These are phyloP conservation scores for Drosophila vallismaia DNA, from an alignment of 2,888 invertebrate species.

Conservation along the genomic window DNA sequence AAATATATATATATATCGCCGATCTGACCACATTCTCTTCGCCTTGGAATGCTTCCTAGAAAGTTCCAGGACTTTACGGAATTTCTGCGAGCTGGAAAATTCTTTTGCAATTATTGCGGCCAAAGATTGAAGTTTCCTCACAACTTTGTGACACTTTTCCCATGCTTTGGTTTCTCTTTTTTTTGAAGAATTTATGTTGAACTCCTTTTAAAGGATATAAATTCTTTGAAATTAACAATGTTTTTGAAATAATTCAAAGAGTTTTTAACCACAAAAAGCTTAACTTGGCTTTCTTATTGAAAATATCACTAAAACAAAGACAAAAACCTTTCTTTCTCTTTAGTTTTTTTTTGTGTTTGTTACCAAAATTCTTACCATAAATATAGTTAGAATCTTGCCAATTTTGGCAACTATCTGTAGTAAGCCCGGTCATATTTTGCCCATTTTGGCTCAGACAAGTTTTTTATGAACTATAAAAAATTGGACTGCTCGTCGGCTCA, in stretches of 20 bases:
- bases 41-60: neutral
- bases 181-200: too few species aligned
- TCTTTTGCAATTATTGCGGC: slow-evolving; percentile 22
- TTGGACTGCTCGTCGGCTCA: slow-evolving; percentile 2
- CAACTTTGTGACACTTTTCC: slow-evolving; percentile 23
- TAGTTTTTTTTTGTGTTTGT: too few species aligned
- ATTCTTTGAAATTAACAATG: too few species aligned
- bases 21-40: slow-evolving; percentile 8
- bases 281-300: too few species aligned
- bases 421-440: neutral
- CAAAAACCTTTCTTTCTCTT: too few species aligned
- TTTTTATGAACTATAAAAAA: slow-evolving; percentile 7
- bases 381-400: neutral
- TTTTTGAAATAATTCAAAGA: too few species aligned
- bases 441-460: neutral
- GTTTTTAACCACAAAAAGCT: too few species aligned
- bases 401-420: neutral
- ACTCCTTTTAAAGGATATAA: too few species aligned
- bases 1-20: neutral
- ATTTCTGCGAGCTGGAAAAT: slow-evolving; percentile 2
- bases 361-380: neutral
- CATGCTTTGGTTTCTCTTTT: neutral
- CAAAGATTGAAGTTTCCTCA: slow-evolving; percentile 13
- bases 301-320: too few species aligned
- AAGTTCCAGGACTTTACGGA: slow-evolving; percentile 1